A percentile compares a stretch with the other conserved stretches of the same genome.
Evolutionary conservation across 2,113 vertebrate species (phyloP).

Genomic region (human (Homo sapiens)): GRCh38 chr22:30419501-30420000

Average conservation of each 20-base stretch:
- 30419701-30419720: background rate
- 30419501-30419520: too few relatives aligned
- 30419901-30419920: background rate
- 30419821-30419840: background rate
- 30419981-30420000: too few relatives aligned
- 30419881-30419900: background rate
- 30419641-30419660: background rate
- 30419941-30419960: too few relatives aligned
- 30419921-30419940: background rate
- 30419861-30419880: background rate
- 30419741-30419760: background rate
- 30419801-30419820: background rate
- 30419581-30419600: background rate
- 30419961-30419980: too few relatives aligned
- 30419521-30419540: too few relatives aligned
- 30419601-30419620: background rate
- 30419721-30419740: background rate
- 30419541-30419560: too few relatives aligned
- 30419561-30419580: background rate
- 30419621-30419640: background rate
- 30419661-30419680: background rate
- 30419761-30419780: background rate
- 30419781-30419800: background rate
- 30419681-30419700: conserved; percentile 22
- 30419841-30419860: background rate